Conservation (phyloP, 2,797 vertebrate genomes). For the Intellagama lesueurii region DNA sequence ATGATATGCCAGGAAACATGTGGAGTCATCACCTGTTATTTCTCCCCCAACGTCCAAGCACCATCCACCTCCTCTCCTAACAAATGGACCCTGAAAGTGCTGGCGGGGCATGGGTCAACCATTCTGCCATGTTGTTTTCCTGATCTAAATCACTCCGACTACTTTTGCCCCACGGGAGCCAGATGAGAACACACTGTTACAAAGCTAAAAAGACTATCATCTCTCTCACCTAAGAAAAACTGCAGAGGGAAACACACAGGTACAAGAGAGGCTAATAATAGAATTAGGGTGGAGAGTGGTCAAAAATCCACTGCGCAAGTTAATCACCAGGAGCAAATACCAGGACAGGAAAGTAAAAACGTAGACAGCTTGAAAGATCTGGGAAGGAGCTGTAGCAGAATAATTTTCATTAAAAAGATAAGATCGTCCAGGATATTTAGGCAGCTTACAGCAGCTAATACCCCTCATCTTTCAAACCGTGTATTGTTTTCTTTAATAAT, state of each 20-base stretch:
- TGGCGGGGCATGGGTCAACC: not conserved
- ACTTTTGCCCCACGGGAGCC: not conserved
- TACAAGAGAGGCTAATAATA: not conserved
- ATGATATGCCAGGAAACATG: not conserved
- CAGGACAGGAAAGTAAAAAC: conserved; percentile 41
- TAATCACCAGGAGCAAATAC: conserved; percentile 29
- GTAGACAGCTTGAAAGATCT: conserved; percentile 26
- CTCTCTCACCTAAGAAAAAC: not conserved
- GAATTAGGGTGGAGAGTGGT: not conserved
- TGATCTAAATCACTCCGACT: not conserved
- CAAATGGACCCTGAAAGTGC: not conserved
- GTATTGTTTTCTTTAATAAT: conserved; percentile 57
- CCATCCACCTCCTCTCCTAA: not conserved
- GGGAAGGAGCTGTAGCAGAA: conserved; percentile 36
- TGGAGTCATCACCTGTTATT: too few species aligned
- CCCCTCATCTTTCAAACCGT: conserved; percentile 48
- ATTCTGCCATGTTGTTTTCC: not conserved
- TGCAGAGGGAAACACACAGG: not conserved
- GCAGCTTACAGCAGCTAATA: conserved; percentile 62
- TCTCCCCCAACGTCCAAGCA: not conserved
- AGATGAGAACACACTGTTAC: too few species aligned
- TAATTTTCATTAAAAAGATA: conserved; percentile 74
- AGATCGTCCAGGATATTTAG: conserved; percentile 67
- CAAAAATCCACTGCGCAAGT: conserved; percentile 9
- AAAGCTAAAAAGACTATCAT: not conserved